Evolutionary conservation across 2,113 vertebrate species (phyloP), one percentile per base, ranked within the genome.

Genomic region (Brienomyrus brachyistius): DNA sequence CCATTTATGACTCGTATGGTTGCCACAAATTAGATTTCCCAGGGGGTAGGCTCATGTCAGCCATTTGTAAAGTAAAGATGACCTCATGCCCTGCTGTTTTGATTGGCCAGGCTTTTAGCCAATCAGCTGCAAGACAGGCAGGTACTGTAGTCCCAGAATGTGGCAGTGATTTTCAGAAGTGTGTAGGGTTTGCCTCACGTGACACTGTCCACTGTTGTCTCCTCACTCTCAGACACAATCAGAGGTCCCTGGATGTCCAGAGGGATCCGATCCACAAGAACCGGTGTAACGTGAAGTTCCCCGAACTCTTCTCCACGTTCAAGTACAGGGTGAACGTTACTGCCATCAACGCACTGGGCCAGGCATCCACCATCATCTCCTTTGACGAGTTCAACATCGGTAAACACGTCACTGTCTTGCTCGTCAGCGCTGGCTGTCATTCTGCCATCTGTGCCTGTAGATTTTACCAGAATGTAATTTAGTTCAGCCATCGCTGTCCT

Each of bases 351-450:
- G 94, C 97, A 10, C 94, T 99, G 95, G 98, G 98, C 70, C 97
- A 96, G 93, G 96, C 96, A 23, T 96, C 93, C 85, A 95, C 93
- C 21, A 92, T 95, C 15, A 90, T 96, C 92, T 96, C 96, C 90
- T 99, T 99, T 56, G 98, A 99, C 0, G 98, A 99, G 93, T 97
- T 97, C 90, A 91, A 91, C 85, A 99, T 99, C 94, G 98, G 98
- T 99, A 96, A 95, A 90, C 84, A 11, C 4, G 1, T n/a, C 7
- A 50, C 27, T 6, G 13, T 43, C 31, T 50, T 4, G 54, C n/a
- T 54, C 59, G 52, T 88, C 6, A 27, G 17, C 2, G 3, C 52
- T 31, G 70, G 74, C 4, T 89, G n/a, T 4, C 80, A 50, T 84
- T 45, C n/a, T 45, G 1, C 47, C 27, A 47, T 62, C 17, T 86